phyloP scores from a whole-genome alignment of 1,140 invertebrate genomes.

The Cheumatopsyche charites region DNA sequence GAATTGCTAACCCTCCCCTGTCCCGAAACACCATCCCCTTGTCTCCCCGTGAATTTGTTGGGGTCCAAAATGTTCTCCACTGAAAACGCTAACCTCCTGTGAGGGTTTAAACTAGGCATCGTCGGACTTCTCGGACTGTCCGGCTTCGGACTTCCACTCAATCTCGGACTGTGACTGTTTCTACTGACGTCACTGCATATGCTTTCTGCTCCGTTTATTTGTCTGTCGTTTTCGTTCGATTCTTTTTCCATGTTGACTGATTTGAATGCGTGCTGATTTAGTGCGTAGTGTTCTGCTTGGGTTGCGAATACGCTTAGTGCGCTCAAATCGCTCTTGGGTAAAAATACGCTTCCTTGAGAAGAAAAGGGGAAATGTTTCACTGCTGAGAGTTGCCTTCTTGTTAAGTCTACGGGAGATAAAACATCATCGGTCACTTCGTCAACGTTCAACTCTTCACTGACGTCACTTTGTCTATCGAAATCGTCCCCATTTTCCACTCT shows the following conservation, averaged over 20 bases:
- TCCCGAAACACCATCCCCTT: slow-evolving; percentile 31
- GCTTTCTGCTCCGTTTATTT: slow-evolving; percentile 53
- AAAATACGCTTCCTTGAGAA: slow-evolving; percentile 45
- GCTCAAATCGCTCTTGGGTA: slow-evolving; percentile 38
- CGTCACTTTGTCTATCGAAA: slow-evolving; percentile 50
- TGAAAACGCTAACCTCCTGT: slow-evolving; percentile 76
- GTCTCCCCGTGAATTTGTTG: slow-evolving; percentile 82
- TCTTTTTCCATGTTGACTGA: slow-evolving; percentile 29
- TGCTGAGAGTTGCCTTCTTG: slow-evolving; percentile 50
- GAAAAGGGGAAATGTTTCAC: slow-evolving; percentile 39
- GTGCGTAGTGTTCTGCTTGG: slow-evolving; percentile 43
- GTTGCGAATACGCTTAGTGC: slow-evolving; percentile 44
- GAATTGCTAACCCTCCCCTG: not conserved
- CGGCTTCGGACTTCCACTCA: slow-evolving; percentile 50
- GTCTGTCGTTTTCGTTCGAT: slow-evolving; percentile 37
- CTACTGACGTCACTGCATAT: slow-evolving; percentile 58
- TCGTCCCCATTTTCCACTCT: slow-evolving; percentile 51
- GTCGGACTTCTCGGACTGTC: slow-evolving; percentile 49
- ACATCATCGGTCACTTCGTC: slow-evolving; percentile 54
- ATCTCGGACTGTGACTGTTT: slow-evolving; percentile 53
- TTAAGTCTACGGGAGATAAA: slow-evolving; percentile 56
- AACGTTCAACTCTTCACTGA: slow-evolving; percentile 54
- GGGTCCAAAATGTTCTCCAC: slow-evolving; percentile 92
- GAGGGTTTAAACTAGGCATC: slow-evolving; percentile 50
- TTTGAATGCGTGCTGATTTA: slow-evolving; percentile 42